Base-by-base conservation (phyloP, 2,797 vertebrate genomes). In the Coccyzus lansbergi region DNA sequence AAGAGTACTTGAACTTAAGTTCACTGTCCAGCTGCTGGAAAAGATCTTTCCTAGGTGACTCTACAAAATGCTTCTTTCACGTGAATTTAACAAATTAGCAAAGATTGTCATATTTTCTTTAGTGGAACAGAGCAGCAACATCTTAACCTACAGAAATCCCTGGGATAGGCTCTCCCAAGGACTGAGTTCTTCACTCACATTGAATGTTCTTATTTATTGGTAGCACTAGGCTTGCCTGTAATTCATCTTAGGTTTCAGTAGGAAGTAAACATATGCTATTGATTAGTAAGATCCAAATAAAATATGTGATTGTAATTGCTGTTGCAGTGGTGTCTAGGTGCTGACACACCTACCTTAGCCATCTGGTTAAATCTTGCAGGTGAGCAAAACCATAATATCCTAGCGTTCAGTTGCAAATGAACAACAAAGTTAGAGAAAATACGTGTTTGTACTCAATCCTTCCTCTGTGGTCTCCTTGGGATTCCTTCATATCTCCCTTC, bases 401-500 rank as follows among this genome's bases (percentile, higher is more conserved):
- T 49, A 33, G 26, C 4, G 5, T 75, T 88, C 62, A 49, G 28
- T 75, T 36, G 33, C n/a, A 79, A 36, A 42, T 22, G 26, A 67
- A 7, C 26, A 51, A 19, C 5, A 4, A 34, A 34, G 28, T 52
- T 29, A 71, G 48, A 79, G 40, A 64, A 87, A 82, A 85, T 20
- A 59, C 14, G 7, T 0, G 0, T 72, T 76, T 33, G 49, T 68
- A 22, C 10, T 77, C 1, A 0, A 5, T 71, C 36, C 29, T 86
- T 86, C 38, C 78, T 67, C 60, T 71, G 38, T 31, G 36, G 7
- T 86, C 65, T 88, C 53, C 46, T 92, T 78, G 53, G 60, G 29
- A 74, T 84, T 75, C 60, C 46, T 93, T 87, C 64, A 92, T 46
- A 94, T 74, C 36, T 84, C 20, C 22, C 8, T 70, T 86, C 68